Evolutionary conservation across 2,797 vertebrate genomes (phyloP), one percentile per base, ranked within the genome.

Genomic region (Rhinichthys osculus): DNA sequence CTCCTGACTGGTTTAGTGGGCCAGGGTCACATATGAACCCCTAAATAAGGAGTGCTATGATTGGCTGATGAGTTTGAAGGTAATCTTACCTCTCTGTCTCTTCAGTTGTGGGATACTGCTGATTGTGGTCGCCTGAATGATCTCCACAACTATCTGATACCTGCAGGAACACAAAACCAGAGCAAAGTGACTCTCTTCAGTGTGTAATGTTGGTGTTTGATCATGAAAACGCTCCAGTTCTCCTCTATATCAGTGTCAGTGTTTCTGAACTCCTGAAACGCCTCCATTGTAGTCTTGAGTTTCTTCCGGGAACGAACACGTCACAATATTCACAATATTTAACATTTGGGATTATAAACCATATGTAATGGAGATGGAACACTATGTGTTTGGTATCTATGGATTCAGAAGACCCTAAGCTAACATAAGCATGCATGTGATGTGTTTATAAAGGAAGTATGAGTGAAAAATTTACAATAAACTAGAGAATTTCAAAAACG

Each of bases 141-240:
- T 99, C 94, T 99, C 98, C 88, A 99, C 97, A 91, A 99, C 97
- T 91, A 99, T 99, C 91, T 99, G 98, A 96, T 99, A 99, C 96
- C 98, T 99, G 88, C 86, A 91, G 40, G 89, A 86, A 87, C 21
- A 62, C 3, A 70, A 57, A 44, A 81, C n/a, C 33, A 71, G 23
- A 64, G 38, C 35, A 17, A 2, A 27, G 7, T 30, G 7, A 27
- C 33, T 57, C 2, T 54, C 2, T 7, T 7, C 11, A 44, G 52
- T 54, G 52, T 35, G 66, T 62, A 2, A 27, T 62, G 57, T 62
- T 27, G 9, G 0, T 2, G 23, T 62, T 5, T 30, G 1, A 27
- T 0, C 59, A 14, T 27, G n/a, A 6, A 6, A 14, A 30, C 6
- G 0, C n/a, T 64, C 11, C 59, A 64, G 5, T 64, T 30, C 59